Base-by-base conservation (phyloP, 2,888 invertebrate species). In the Xanthorhoe spadicearia region DNA sequence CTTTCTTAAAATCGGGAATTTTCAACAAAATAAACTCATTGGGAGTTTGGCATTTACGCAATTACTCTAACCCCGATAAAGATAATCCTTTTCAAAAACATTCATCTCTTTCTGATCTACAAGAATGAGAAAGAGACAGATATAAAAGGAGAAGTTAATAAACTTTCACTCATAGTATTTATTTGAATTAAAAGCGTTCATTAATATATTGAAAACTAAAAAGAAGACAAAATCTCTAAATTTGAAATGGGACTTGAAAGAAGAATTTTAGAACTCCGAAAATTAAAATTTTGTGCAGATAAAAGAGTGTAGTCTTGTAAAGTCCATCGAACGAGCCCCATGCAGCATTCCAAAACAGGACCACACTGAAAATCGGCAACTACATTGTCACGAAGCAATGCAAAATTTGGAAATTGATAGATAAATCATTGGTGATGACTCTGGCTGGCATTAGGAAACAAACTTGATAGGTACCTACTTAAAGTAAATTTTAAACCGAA, bases 381-480 rank as follows among this genome's bases (percentile, higher is more conserved):
- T 92, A 92, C 93, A 93, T 93, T 93, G 93, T 93, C 93, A 93
- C 93, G 93, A 92, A 92, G 93, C 93, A 92, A 91, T 88, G 90
- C 89, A 86, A 86, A 72, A 76, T 79, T 74, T 70, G 74, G 78
- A 74, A 74, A 76, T 71, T 49, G 35, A 51, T 69, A 71, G 53
- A 62, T 63, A 65, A 68, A 53, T 49, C 61, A 62, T 76, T 79
- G 74, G 75, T 74, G 77, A 78, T 78, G 79, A 81, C 74, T 75
- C 74, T 71, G 69, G 69, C 69, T 38, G 48, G 17, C 15, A 48
- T 46, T 15, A 10, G 15, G 46, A 46, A 46, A 10, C 2, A 46
- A 7, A 46, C 9, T 9, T 38, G 13, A 38, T 10, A n/a, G n/a
- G n/a, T n/a, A n/a, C n/a, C n/a, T n/a, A 10, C 38, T 38, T 13